Conservation (phyloP, 2,888 invertebrate species). For the Aphelenchoides bicaudatus region DNA sequence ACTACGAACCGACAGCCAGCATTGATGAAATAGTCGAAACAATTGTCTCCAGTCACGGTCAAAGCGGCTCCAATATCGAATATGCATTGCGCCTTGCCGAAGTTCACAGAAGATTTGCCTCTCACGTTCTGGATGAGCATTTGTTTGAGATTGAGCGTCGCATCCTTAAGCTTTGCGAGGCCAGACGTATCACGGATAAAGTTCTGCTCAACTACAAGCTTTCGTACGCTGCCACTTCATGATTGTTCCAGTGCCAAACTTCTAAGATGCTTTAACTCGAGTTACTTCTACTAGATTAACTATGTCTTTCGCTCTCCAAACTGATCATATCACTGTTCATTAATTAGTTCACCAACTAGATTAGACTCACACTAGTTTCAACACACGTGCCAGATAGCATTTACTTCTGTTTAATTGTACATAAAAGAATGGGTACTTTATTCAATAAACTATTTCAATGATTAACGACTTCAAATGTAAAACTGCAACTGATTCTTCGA, state of each 20-base stretch:
- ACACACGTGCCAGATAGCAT: no score
- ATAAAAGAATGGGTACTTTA: no score
- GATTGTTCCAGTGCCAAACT: background rate
- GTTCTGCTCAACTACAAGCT: slow-evolving; percentile 4
- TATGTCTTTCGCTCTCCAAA: no score
- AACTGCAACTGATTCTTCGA: slow-evolving; percentile 16
- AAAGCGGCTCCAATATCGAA: slow-evolving; percentile 84
- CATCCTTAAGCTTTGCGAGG: slow-evolving; percentile 35
- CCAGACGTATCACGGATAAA: slow-evolving; percentile 1
- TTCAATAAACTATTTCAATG: no score
- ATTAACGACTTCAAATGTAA: slow-evolving; percentile 7
- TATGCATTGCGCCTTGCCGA: slow-evolving; percentile 70
- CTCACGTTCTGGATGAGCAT: slow-evolving; percentile 42
- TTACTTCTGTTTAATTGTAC: no score
- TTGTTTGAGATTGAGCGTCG: slow-evolving; percentile 44
- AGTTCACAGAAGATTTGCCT: slow-evolving; percentile 41
- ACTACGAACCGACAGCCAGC: slow-evolving; percentile 75
- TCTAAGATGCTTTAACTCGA: slow-evolving; percentile 4
- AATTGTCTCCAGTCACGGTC: slow-evolving; percentile 71
- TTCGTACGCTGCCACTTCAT: slow-evolving; percentile 47
- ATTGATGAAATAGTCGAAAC: slow-evolving; percentile 72
- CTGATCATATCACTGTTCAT: no score
- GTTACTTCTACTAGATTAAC: background rate
- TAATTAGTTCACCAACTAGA: no score
- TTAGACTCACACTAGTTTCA: no score